Evolutionary conservation across 2,888 invertebrate species (phyloP).

Genomic region (Rhagophthalmus giganteus): DNA sequence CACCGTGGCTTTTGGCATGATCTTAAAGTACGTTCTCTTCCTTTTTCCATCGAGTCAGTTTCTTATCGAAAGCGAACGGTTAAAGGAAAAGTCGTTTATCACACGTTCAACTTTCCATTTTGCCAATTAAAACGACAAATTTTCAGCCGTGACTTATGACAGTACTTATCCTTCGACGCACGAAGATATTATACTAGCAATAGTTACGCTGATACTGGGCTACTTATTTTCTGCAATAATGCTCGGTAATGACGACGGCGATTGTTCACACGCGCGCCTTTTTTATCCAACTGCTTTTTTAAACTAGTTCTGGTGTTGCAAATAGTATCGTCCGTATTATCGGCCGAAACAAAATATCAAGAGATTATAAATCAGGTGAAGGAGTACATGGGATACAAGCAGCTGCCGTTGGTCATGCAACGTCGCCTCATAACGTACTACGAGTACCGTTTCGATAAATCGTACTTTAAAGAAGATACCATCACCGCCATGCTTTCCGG

Average conservation of each 20-base stretch:
- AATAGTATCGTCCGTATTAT: constrained; percentile 38
- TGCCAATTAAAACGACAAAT: too few relatives aligned
- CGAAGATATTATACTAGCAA: constrained; percentile 12
- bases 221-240: constrained; percentile 3
- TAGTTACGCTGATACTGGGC: constrained; percentile 12
- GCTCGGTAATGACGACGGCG: constrained; percentile 5
- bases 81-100: too few relatives aligned
- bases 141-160: constrained; percentile 1
- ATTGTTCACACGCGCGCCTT: neutral
- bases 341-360: constrained; percentile 51
- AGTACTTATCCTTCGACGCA: neutral
- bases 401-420: constrained; percentile 50
- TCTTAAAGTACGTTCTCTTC: too few relatives aligned
- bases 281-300: neutral
- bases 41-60: too few relatives aligned
- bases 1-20: too few relatives aligned
- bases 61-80: too few relatives aligned
- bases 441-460: constrained; percentile 50
- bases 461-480: constrained; percentile 52
- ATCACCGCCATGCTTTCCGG: constrained; percentile 38
- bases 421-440: constrained; percentile 50
- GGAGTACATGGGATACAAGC: constrained; percentile 52
- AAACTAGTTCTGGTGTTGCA: constrained; percentile 44
- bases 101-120: too few relatives aligned
- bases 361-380: constrained; percentile 52